phyloP scores from a whole-genome alignment of 2,888 invertebrate genomes.

The Apodemia mormo region DNA sequence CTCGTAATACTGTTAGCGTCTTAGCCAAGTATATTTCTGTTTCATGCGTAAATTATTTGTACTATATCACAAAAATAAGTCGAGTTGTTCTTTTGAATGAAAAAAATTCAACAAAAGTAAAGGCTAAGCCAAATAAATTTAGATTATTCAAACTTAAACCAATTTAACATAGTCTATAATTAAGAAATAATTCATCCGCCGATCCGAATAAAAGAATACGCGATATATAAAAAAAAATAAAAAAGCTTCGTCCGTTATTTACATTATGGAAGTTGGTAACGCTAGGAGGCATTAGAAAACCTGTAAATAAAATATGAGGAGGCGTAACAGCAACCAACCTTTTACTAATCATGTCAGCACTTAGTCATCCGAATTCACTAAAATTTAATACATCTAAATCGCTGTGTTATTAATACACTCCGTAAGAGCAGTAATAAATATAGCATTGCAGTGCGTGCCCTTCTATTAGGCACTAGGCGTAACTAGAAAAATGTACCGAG shows the following conservation, averaged over 20 bases:
- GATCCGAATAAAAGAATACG: slow-evolving; percentile 49
- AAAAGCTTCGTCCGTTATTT: slow-evolving; percentile 63
- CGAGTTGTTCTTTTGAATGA: slow-evolving; percentile 17
- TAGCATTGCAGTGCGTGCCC: slow-evolving; percentile 1
- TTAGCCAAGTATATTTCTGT: slow-evolving; percentile 55
- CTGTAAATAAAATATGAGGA: slow-evolving; percentile 21
- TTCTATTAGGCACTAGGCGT: background rate
- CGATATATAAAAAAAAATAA: slow-evolving; percentile 58
- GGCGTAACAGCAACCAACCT: slow-evolving; percentile 5
- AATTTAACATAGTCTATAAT: slow-evolving; percentile 57
- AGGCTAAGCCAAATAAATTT: slow-evolving; percentile 60
- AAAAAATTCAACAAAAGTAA: slow-evolving; percentile 37
- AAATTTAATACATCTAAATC: slow-evolving; percentile 36
- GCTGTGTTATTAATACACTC: background rate
- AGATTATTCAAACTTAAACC: slow-evolving; percentile 53
- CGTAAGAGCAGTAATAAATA: background rate
- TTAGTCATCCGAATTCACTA: slow-evolving; percentile 18
- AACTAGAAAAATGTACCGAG: background rate
- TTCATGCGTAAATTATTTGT: slow-evolving; percentile 54
- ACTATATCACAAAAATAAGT: slow-evolving; percentile 71
- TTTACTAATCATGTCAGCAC: background rate
- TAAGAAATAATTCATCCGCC: slow-evolving; percentile 53
- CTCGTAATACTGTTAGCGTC: slow-evolving; percentile 65
- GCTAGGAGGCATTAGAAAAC: slow-evolving; percentile 43
- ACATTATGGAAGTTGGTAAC: slow-evolving; percentile 62